Conservation (phyloP, 1,140 invertebrate species). For the Drosophila parabipectinata region DNA sequence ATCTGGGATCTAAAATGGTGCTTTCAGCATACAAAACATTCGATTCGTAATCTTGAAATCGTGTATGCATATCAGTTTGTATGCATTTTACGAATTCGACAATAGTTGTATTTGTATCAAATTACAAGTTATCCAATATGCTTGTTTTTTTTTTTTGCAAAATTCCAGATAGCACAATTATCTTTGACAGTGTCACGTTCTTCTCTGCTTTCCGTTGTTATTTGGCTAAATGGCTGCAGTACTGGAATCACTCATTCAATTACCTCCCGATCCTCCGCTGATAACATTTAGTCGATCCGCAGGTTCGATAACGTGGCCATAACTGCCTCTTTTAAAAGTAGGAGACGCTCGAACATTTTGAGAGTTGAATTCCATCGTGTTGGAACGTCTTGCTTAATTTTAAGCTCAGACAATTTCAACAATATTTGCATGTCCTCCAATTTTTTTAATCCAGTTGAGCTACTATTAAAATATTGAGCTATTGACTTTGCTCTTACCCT, state of each 20-base stretch:
- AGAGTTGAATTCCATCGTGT: conserved; percentile 11
- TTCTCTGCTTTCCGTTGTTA: neutral
- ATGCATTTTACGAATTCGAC: conserved; percentile 1
- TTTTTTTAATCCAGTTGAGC: neutral
- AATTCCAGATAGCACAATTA: conserved; percentile 5
- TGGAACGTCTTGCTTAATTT: conserved; percentile 13
- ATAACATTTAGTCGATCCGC: conserved; percentile 1
- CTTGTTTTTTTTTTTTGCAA: conserved; percentile 4
- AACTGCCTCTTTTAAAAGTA: conserved; percentile 7
- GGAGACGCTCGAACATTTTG: conserved; percentile 16
- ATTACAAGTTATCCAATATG: neutral
- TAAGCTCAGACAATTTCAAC: conserved; percentile 2
- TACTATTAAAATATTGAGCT: too few species aligned
- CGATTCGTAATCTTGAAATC: neutral
- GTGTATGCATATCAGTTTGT: conserved; percentile 1
- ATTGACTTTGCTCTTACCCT: neutral
- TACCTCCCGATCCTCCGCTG: neutral
- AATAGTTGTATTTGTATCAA: neutral
- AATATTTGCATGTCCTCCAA: neutral
- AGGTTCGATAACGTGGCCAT: neutral
- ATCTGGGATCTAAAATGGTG: conserved; percentile 6
- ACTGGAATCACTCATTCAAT: conserved; percentile 5
- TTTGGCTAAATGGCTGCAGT: neutral
- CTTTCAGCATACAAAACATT: conserved; percentile 9
- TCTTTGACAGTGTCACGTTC: conserved; percentile 5